Evolutionary conservation across 2,797 vertebrate species (phyloP).

Genomic region (Ctenopoma multispine): DNA sequence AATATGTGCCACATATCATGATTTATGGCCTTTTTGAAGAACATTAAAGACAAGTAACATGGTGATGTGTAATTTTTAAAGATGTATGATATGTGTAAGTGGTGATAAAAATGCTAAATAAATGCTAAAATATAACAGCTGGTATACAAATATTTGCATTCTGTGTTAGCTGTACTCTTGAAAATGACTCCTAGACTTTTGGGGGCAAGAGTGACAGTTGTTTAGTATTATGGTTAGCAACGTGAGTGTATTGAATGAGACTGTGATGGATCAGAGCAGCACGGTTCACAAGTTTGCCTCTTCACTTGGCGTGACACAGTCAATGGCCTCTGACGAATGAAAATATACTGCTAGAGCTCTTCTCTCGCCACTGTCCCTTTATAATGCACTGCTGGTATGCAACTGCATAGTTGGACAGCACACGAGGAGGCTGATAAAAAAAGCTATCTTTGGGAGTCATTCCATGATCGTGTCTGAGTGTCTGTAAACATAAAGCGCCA

Average conservation of each 20-base stretch:
- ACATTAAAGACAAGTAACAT: slow-evolving; percentile 38
- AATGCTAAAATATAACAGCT: not conserved
- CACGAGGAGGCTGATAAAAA: not conserved
- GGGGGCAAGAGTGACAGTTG: not conserved
- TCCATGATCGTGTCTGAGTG: no score
- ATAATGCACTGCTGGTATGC: slow-evolving; percentile 35
- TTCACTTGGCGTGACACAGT: slow-evolving; percentile 63
- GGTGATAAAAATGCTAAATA: not conserved
- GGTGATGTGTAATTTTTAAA: slow-evolving; percentile 18
- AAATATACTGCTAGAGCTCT: slow-evolving; percentile 45
- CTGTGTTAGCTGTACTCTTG: not conserved
- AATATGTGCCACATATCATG: slow-evolving; percentile 35
- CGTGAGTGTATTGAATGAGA: slow-evolving; percentile 46
- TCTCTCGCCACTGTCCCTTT: slow-evolving; percentile 34
- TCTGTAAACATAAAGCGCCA: no score
- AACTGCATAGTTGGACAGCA: slow-evolving; percentile 7
- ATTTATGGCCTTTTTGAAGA: slow-evolving; percentile 31
- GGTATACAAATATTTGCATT: not conserved
- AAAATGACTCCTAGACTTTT: slow-evolving; percentile 9
- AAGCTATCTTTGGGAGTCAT: no score
- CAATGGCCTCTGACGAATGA: slow-evolving; percentile 74
- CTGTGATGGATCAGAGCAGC: slow-evolving; percentile 69
- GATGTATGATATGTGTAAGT: slow-evolving; percentile 8
- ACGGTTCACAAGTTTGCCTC: slow-evolving; percentile 62
- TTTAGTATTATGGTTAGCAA: slow-evolving; percentile 24